Evolutionary conservation across 2,797 vertebrate genomes (phyloP), one percentile per base, ranked within the genome.

Genomic region (Synanceia verrucosa): DNA sequence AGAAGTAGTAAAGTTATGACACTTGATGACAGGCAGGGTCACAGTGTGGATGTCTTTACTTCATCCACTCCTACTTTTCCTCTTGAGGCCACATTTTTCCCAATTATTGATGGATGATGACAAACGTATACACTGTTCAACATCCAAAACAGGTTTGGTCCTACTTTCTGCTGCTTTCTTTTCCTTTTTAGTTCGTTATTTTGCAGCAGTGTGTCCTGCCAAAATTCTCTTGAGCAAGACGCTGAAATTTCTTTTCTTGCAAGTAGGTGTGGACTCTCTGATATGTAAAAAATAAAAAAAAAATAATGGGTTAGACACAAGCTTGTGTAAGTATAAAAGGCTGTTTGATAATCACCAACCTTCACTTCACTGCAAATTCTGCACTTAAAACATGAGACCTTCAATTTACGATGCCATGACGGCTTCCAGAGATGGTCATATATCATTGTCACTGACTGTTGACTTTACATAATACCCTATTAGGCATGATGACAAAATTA

Each of bases 1-100:
- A 47, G 51, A 63, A 52, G n/a, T 5, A 71, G 18, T 39, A 34
- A 50, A 37, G 2, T 75, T 63, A 31, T 28, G 29, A 73, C 70
- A 60, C 39, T 28, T 14, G 10, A 23, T 19, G 21, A 44, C 51
- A 61, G 58, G n/a, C 50, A 68, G 39, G 12, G 21, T 72, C 34
- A 56, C 47, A 26, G 9, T 36, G 4, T 26, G 50, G 46, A 69
- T 60, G 47, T 60, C 23, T 77, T 59, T 53, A 26, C 12, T 41
- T n/a, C 19, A 6, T 59, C 23, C n/a, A n/a, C n/a, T n/a, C n/a
- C n/a, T 67, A 11, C 12, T 58, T 1, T 19, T 36, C 39, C 43
- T 43, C 29, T 16, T 36, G 13, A 77, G 46, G 55, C 34, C 39
- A 44, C 55, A 24, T 65, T n/a, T 16, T 18, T 33, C 13, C 21